Evolutionary conservation across 2,797 vertebrate genomes (phyloP), one percentile per base, ranked within the genome.

Genomic region (Phataginus tricuspis): DNA sequence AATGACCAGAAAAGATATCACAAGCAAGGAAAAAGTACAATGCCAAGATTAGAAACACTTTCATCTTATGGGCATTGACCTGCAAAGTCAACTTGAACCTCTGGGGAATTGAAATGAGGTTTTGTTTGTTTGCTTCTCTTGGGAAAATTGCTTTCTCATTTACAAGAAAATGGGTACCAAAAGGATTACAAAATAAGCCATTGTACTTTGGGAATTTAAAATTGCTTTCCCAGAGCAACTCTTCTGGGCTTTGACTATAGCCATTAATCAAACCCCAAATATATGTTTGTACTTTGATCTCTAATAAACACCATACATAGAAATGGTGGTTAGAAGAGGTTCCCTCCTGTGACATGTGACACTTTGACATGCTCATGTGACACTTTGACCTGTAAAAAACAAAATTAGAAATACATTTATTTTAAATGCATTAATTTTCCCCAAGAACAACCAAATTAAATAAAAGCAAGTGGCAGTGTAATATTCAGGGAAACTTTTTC

Each of bases 101-200:
- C 68, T 83, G 25, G 34, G 53, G 42, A 94, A 61, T 78, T 74
- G 25, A 95, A 63, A 89, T 83, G 29, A 72, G 23, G 63, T 80
- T 89, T 89, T 91, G 4, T 63, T 96, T 96, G 57, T 82, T 91
- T 92, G 39, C n/a, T 90, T 64, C 75, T 90, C 57, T 93, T 74
- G 90, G 78, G 72, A 95, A 97, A 94, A 85, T 23, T 59, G 31
- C 10, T 85, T 96, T 95, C 88, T 94, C 14, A n/a, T 87, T 97
- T 92, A 72, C 18, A 94, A 57, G 72, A 88, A 77, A 95, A 63
- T 66, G 23, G 15, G n/a, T 86, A 66, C 71, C 86, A 86, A 34
- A 49, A 34, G 79, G 15, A 64, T 97, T 86, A 84, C 84, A 95
- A 95, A 92, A 92, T 49, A 87, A 25, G 55, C 15, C 57, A 55